Evolutionary conservation across 2,888 invertebrate genomes (phyloP).

Genomic region (Psylliodes chrysocephalus): DNA sequence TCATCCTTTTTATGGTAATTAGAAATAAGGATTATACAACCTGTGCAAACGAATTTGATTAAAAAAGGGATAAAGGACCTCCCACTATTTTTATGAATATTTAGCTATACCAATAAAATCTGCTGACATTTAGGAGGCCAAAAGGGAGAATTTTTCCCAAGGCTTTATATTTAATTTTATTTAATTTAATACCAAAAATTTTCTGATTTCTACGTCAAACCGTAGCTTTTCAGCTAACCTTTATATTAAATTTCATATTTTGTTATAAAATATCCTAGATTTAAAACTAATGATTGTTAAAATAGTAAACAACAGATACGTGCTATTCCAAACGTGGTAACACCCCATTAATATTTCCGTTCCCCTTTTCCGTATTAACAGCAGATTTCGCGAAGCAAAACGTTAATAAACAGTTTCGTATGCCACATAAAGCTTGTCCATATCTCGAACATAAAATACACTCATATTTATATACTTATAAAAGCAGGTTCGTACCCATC

Average conservation of each 20-base stretch:
- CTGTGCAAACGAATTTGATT: neutral
- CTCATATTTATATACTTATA: slow-evolving; percentile 37
- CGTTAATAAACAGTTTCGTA: slow-evolving; percentile 32
- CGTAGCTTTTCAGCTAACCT: no score
- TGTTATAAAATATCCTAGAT: no score
- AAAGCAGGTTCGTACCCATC: neutral
- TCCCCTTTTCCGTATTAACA: slow-evolving; percentile 17
- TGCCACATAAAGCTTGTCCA: slow-evolving; percentile 32
- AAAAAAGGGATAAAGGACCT: no score
- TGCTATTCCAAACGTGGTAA: neutral
- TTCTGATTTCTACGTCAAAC: no score
- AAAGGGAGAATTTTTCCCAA: no score
- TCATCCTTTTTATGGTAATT: neutral
- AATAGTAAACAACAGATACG: neutral
- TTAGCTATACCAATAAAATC: no score
- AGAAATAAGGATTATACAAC: neutral
- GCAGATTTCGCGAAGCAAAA: slow-evolving; percentile 19
- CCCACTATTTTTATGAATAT: no score
- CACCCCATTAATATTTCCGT: slow-evolving; percentile 18
- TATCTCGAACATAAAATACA: slow-evolving; percentile 33
- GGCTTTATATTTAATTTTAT: no score
- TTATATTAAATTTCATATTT: no score
- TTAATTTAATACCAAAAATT: no score
- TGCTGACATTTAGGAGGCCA: no score
- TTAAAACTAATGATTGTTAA: no score